Percentiles rank a stretch among this genome's conserved stretches.
Evolutionary conservation across 2,888 invertebrate species (phyloP).

Genomic region (Dusona sp.): DNA sequence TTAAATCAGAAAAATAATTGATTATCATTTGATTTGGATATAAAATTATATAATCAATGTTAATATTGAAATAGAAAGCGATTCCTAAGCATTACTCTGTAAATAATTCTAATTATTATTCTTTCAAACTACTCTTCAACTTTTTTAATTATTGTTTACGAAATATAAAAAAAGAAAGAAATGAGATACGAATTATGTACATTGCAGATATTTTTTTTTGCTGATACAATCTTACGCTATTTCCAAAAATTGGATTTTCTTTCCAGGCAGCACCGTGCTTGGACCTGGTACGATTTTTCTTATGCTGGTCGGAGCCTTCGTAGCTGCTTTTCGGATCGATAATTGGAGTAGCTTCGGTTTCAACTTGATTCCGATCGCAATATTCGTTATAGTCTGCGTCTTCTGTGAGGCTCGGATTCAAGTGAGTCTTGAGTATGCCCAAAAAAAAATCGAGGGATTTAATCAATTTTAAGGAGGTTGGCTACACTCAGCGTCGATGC

Average conservation of each 20-base stretch:
- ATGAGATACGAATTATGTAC: not conserved
- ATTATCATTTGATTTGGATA: not conserved
- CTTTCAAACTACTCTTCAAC: not conserved
- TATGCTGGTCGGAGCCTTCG: constrained; percentile 93
- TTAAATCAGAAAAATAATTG: not conserved
- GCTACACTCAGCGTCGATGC: too few relatives aligned
- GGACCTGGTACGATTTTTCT: constrained; percentile 94
- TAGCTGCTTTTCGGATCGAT: constrained; percentile 91
- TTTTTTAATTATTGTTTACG: not conserved
- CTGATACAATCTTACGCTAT: not conserved
- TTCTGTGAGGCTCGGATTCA: constrained; percentile 89
- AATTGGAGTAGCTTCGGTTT: constrained; percentile 88
- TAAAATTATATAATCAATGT: not conserved
- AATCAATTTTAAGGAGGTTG: too few relatives aligned
- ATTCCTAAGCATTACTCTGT: not conserved
- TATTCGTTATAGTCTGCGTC: constrained; percentile 89
- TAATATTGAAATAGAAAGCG: not conserved
- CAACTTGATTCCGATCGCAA: constrained; percentile 89
- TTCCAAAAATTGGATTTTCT: not conserved
- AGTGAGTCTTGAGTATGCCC: constrained; percentile 83
- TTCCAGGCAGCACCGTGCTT: constrained; percentile 89
- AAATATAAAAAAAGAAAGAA: not conserved
- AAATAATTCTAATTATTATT: not conserved
- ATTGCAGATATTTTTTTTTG: not conserved
- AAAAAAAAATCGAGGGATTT: not conserved